phyloP scores from a whole-genome alignment of 35 echinoderm and acorn worm species.

The Hemicentrotus pulcherrimus region DNA sequence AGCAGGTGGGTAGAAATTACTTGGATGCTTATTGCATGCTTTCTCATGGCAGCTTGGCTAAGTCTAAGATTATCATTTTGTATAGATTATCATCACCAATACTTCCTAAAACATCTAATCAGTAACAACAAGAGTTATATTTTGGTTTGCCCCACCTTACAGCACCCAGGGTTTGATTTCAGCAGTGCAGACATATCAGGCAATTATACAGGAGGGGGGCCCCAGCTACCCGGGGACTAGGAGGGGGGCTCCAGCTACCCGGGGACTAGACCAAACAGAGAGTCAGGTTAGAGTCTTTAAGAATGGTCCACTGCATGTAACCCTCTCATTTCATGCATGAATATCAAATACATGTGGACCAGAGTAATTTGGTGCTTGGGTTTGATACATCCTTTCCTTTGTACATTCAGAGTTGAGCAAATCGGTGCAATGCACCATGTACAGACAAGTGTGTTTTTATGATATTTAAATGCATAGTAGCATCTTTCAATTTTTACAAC shows the following conservation, averaged over 20 bases:
- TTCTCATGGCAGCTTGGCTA: not conserved
- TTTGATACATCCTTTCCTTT: too few species aligned
- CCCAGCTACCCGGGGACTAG: conserved; percentile 59
- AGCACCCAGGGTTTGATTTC: conserved; percentile 99
- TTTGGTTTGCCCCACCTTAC: conserved; percentile 23
- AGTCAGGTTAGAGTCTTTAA: not conserved
- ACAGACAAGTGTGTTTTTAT: too few species aligned
- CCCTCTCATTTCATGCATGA: not conserved
- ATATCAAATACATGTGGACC: not conserved
- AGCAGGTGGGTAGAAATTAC: not conserved
- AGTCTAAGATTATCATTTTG: not conserved
- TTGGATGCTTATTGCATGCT: not conserved
- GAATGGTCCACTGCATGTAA: not conserved
- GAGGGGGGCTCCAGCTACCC: conserved; percentile 64
- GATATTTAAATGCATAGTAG: too few species aligned
- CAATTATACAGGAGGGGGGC: conserved; percentile 92
- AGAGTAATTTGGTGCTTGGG: not conserved
- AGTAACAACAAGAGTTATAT: not conserved
- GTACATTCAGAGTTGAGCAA: too few species aligned
- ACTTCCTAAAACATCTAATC: not conserved
- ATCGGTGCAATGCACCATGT: too few species aligned
- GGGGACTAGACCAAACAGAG: not conserved
- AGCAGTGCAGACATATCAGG: conserved; percentile 95
- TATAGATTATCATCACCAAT: not conserved
- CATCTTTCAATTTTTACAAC: too few species aligned